A percentile compares a stretch with the other conserved stretches of the same genome.
phyloP scores from a whole-genome alignment of 2,797 vertebrate genomes.

The Sylvia borin region DNA sequence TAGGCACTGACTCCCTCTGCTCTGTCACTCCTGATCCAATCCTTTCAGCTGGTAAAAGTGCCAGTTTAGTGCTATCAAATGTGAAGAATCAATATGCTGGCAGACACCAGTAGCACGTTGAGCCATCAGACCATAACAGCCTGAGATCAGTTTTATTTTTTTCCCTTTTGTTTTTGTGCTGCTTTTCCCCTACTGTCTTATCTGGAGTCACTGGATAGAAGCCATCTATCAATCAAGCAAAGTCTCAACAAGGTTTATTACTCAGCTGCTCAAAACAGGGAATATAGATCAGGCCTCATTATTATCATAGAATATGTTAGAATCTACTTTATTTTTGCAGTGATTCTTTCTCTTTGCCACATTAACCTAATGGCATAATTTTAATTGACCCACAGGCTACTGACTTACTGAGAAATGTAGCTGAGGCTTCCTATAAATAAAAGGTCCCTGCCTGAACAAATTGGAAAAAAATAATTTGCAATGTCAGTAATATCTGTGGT shows the following conservation, averaged over 20 bases:
- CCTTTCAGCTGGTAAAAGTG: slow-evolving; percentile 34
- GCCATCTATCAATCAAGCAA: slow-evolving; percentile 64
- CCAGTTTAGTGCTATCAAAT: slow-evolving; percentile 60
- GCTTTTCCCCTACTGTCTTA: slow-evolving; percentile 54
- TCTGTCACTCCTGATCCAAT: slow-evolving; percentile 36
- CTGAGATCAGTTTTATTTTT: slow-evolving; percentile 41
- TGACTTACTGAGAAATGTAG: slow-evolving; percentile 33
- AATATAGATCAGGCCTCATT: slow-evolving; percentile 53
- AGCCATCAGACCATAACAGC: slow-evolving; percentile 63
- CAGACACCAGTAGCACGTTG: slow-evolving; percentile 47
- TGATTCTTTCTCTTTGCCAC: slow-evolving; percentile 34
- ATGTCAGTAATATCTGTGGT: background rate
- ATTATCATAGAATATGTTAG: background rate
- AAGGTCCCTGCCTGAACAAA: background rate
- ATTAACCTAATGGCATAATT: slow-evolving; percentile 26
- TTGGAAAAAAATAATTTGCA: slow-evolving; percentile 5
- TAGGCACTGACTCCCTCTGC: slow-evolving; percentile 4
- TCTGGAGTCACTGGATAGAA: slow-evolving; percentile 58
- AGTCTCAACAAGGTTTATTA: slow-evolving; percentile 62
- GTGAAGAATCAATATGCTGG: slow-evolving; percentile 67
- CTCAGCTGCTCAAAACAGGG: slow-evolving; percentile 44
- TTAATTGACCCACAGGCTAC: slow-evolving; percentile 17
- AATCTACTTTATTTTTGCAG: slow-evolving; percentile 30
- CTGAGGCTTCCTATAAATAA: background rate
- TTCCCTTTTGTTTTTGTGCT: slow-evolving; percentile 12